These are phyloP conservation scores for Drosophila jambulina DNA, from an alignment of 1,140 invertebrate genomes.

Conservation along the genomic window DNA sequence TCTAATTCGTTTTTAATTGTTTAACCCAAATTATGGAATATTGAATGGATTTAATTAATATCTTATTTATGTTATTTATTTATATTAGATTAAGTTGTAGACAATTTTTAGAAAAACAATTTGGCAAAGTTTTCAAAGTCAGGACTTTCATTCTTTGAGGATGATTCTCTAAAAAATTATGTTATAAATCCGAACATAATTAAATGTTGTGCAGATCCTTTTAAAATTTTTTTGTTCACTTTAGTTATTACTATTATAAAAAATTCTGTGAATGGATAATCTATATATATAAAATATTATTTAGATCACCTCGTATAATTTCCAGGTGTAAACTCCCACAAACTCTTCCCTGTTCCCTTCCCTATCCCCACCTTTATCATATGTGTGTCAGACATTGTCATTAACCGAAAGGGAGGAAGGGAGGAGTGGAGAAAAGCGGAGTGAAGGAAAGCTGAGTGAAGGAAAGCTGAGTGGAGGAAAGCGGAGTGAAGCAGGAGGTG, in stretches of 20 bases:
- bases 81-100: no score
- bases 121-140: neutral
- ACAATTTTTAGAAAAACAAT: no score
- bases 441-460: neutral
- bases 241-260: neutral
- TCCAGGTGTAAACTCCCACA: conserved; percentile 11
- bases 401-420: conserved; percentile 10
- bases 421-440: neutral
- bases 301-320: neutral
- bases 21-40: no score
- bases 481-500: neutral
- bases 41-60: no score
- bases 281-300: neutral
- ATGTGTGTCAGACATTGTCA: conserved; percentile 62
- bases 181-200: neutral
- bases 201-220: neutral
- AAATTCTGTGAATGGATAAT: no score
- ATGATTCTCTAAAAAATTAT: neutral
- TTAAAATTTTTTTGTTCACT: neutral
- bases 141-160: neutral
- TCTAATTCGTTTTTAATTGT: no score
- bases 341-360: neutral
- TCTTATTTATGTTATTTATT: no score
- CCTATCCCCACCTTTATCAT: conserved; percentile 1
- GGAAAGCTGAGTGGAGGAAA: neutral